Evolutionary conservation across 2,113 vertebrate species (phyloP), one percentile per base, ranked within the genome.

Genomic region (Amphiprion ocellaris): DNA sequence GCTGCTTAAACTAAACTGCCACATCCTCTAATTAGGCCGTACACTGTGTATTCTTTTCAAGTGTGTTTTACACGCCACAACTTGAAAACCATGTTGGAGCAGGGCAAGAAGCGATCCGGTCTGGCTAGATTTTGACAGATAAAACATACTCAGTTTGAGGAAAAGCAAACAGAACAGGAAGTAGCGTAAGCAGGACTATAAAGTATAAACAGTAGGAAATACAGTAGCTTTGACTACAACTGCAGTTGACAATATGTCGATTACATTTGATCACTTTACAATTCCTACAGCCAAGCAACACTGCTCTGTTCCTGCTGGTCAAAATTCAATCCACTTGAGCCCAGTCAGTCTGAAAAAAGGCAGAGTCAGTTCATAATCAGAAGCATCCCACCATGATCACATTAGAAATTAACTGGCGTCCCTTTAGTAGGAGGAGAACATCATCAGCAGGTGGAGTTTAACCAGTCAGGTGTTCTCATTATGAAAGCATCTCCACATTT

Each of bases 21-120:
- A 62, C 63, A 15, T 46, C 39, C 54, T 79, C 56, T 79, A 58
- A 79, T 84, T 28, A 81, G 65, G 10, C 30, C 24, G 55, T 69
- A 54, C 3, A n/a, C 17, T 19, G 17, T 67, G 21, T 66, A n/a
- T 56, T 47, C 26, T 21, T 47, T 53, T 50, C 15, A 58, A 54
- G 79, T 37, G 46, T 39, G 30, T 47, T 53, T 54, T 17, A 50
- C 3, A 15, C n/a, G 58, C 50, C 58, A 33, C 24, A 74, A 60
- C 60, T 67, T 64, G 69, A 68, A 53, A 56, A 41, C 11, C n/a
- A 37, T 58, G 44, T 26, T 26, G 8, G 28, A 50, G 24, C 46
- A 28, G 7, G 21, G 33, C 26, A 49, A 79, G 61, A 19, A 60
- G 41, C 17, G 26, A 21, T 17, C 52, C 12, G 24, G 33, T 52